A percentile compares a stretch with the other conserved stretches of the same genome.
phyloP scores from a whole-genome alignment of 1,140 invertebrate genomes.

The Mizuhopecten yessoensis region DNA sequence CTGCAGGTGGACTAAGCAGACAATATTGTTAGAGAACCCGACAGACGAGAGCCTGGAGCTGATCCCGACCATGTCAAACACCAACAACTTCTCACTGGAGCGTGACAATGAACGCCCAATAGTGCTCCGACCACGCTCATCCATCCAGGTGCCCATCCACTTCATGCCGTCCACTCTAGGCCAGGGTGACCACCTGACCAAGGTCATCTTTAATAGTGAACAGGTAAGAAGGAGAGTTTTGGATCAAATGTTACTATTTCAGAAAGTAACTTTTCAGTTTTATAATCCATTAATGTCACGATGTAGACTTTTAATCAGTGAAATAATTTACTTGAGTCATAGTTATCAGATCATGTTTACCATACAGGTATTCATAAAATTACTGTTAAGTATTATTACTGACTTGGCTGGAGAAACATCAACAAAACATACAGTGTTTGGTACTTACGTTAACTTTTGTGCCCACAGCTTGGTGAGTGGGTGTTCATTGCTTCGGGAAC shows the following conservation, averaged over 20 bases:
- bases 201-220: slow-evolving; percentile 80
- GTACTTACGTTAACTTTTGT: not conserved
- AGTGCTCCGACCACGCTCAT: slow-evolving; percentile 69
- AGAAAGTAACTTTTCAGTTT: no score
- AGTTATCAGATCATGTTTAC: no score
- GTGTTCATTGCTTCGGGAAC: slow-evolving; percentile 79
- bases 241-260: no score
- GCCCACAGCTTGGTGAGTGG: slow-evolving; percentile 80
- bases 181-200: slow-evolving; percentile 76
- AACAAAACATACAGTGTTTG: no score
- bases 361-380: no score
- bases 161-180: slow-evolving; percentile 83
- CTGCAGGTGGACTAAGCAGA: slow-evolving; percentile 80
- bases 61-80: slow-evolving; percentile 79
- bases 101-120: slow-evolving; percentile 77
- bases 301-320: no score
- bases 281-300: no score
- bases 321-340: no score
- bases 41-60: slow-evolving; percentile 80
- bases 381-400: no score
- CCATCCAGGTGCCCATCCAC: slow-evolving; percentile 76
- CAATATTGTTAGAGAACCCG: slow-evolving; percentile 79
- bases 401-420: no score
- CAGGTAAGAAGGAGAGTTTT: slow-evolving; percentile 70
- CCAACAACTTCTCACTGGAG: slow-evolving; percentile 81